A percentile compares a stretch with the other conserved stretches of the same genome.
Evolutionary conservation across 2,797 vertebrate species (phyloP).

Genomic region (Babyrousa celebensis): DNA sequence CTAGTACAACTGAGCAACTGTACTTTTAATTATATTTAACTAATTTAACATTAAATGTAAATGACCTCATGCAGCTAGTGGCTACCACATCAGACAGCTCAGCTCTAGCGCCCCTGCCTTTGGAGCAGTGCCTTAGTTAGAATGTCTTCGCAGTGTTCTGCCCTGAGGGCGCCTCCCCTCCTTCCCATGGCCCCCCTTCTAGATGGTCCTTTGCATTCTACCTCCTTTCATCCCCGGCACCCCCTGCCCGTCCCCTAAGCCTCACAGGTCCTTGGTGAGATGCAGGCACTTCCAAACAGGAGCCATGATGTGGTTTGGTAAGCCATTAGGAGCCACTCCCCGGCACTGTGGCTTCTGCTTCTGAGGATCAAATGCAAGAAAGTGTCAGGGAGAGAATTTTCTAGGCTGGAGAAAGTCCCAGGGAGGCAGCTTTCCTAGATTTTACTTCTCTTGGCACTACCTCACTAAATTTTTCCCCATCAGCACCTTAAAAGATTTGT

Average conservation of each 20-base stretch:
- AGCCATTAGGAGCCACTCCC: slow-evolving; percentile 90
- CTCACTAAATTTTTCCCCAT: neutral
- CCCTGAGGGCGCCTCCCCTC: neutral
- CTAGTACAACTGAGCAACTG: slow-evolving; percentile 15
- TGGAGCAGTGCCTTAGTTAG: neutral
- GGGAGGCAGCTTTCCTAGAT: neutral
- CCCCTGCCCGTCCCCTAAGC: neutral
- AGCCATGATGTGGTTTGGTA: slow-evolving; percentile 92
- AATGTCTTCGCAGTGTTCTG: neutral
- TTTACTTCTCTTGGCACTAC: slow-evolving; percentile 41
- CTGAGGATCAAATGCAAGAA: slow-evolving; percentile 84
- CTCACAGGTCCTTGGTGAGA: slow-evolving; percentile 92
- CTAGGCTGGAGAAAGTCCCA: neutral
- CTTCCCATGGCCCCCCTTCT: neutral
- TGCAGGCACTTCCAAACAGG: slow-evolving; percentile 91
- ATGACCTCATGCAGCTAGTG: neutral
- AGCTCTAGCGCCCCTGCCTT: neutral
- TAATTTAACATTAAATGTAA: neutral
- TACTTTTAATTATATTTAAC: slow-evolving; percentile 24
- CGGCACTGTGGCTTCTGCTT: slow-evolving; percentile 89
- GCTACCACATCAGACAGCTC: neutral
- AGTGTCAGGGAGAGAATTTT: slow-evolving; percentile 19
- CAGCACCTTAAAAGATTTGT: slow-evolving; percentile 34
- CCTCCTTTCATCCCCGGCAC: neutral
- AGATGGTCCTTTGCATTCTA: neutral